These are phyloP conservation scores for Leptoteleia sp. DNA, from an alignment of 1,140 invertebrate genomes.

Conservation along the genomic window DNA sequence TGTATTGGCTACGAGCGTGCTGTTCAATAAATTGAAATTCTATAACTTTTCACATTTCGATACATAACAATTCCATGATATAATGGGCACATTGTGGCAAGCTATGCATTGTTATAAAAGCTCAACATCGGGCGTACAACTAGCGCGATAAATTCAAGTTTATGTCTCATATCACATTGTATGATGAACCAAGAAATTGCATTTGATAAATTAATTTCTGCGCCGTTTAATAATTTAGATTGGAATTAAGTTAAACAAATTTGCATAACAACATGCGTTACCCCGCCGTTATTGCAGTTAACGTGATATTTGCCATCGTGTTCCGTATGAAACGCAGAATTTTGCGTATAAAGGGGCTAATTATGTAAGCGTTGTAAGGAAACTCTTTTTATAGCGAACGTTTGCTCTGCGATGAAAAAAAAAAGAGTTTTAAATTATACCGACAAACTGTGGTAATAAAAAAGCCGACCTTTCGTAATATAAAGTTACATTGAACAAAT, in stretches of 20 bases:
- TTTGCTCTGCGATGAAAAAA: no score
- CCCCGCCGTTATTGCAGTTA: background rate
- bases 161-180: conserved; percentile 29
- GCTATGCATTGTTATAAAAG: conserved; percentile 38
- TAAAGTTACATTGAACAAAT: no score
- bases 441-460: no score
- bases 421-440: no score
- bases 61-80: conserved; percentile 36
- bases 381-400: no score
- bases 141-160: conserved; percentile 48
- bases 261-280: background rate
- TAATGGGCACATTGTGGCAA: conserved; percentile 43
- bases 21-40: conserved; percentile 16
- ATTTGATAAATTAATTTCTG: conserved; percentile 47
- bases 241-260: conserved; percentile 16
- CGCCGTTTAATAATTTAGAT: conserved; percentile 11
- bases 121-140: conserved; percentile 40
- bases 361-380: no score
- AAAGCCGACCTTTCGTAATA: no score
- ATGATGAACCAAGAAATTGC: conserved; percentile 46
- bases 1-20: background rate
- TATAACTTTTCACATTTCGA: conserved; percentile 47
- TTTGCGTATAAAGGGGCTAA: background rate
- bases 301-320: background rate
- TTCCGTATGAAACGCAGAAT: background rate